phyloP scores from a whole-genome alignment of 2,113 vertebrate genomes.

The Microtus montanus region DNA sequence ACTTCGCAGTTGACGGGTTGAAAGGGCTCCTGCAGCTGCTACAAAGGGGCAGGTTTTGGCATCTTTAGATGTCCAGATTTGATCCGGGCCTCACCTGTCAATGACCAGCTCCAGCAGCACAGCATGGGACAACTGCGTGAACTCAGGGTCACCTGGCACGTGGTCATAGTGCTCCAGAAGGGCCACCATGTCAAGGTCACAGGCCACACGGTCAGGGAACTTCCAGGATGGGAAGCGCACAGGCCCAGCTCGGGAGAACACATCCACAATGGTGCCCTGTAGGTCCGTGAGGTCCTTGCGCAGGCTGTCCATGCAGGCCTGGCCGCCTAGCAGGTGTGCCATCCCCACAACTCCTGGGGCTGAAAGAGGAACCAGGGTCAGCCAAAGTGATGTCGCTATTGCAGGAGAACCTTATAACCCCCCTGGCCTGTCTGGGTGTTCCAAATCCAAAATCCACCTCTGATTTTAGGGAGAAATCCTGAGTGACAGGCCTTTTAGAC shows the following conservation, averaged over 20 bases:
- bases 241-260: conserved; percentile 90
- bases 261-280: conserved; percentile 90
- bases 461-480: not conserved
- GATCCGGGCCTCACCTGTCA: conserved; percentile 90
- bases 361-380: not conserved
- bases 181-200: conserved; percentile 89
- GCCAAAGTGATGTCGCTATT: not conserved
- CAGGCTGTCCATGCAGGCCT: conserved; percentile 92
- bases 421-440: not conserved
- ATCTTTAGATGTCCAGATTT: not conserved
- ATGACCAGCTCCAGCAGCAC: conserved; percentile 94
- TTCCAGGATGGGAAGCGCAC: conserved; percentile 93
- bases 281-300: conserved; percentile 93
- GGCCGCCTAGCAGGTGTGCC: conserved; percentile 87
- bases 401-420: not conserved
- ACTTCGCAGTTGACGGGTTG: not conserved
- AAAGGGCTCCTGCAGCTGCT: not conserved
- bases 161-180: conserved; percentile 92
- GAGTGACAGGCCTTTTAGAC: not conserved
- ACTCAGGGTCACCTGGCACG: conserved; percentile 86
- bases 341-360: conserved; percentile 69
- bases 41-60: not conserved
- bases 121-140: conserved; percentile 92
- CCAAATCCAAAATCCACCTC: not conserved
- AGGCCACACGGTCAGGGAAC: conserved; percentile 92